Percentiles rank a stretch among this genome's conserved stretches.
phyloP scores from a whole-genome alignment of 1,140 invertebrate species.

The Euura lappo region DNA sequence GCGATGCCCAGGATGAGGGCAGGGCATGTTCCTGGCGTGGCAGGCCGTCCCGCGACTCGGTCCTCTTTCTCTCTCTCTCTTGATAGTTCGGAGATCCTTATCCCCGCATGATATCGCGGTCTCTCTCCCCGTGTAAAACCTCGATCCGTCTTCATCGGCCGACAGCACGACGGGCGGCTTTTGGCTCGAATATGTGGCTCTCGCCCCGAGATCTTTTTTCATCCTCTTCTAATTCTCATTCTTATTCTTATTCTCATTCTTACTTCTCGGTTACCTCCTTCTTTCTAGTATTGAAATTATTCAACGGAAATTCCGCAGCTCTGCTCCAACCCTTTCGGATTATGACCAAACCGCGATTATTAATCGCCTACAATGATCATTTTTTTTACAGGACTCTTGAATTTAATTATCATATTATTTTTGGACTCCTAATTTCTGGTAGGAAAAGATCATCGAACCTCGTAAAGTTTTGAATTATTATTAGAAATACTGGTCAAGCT shows the following conservation, averaged over 20 bases:
- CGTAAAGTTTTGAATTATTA: no score
- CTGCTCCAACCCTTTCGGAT: no score
- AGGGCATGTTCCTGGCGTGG: slow-evolving; percentile 16
- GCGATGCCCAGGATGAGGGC: slow-evolving; percentile 26
- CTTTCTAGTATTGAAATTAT: slow-evolving; percentile 1
- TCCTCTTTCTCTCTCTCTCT: slow-evolving; percentile 20
- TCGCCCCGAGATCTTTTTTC: slow-evolving; percentile 57
- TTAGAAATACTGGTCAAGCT: no score
- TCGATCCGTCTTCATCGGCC: slow-evolving; percentile 63
- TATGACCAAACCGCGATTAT: no score
- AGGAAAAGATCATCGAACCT: no score
- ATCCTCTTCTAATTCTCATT: slow-evolving; percentile 40
- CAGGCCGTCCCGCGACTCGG: neutral
- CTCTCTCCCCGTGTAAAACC: slow-evolving; percentile 39
- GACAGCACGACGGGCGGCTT: slow-evolving; percentile 63
- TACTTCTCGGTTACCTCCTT: slow-evolving; percentile 23
- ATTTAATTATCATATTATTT: no score
- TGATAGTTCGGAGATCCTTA: slow-evolving; percentile 18
- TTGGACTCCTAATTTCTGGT: no score
- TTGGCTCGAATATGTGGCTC: slow-evolving; percentile 56
- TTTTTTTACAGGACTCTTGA: no score
- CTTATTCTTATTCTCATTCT: slow-evolving; percentile 36
- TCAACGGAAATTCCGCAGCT: no score
- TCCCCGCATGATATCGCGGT: slow-evolving; percentile 4
- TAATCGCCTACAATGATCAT: no score